Evolutionary conservation across 2,113 vertebrate genomes (phyloP).

Genomic region (Thomomys bottae): DNA sequence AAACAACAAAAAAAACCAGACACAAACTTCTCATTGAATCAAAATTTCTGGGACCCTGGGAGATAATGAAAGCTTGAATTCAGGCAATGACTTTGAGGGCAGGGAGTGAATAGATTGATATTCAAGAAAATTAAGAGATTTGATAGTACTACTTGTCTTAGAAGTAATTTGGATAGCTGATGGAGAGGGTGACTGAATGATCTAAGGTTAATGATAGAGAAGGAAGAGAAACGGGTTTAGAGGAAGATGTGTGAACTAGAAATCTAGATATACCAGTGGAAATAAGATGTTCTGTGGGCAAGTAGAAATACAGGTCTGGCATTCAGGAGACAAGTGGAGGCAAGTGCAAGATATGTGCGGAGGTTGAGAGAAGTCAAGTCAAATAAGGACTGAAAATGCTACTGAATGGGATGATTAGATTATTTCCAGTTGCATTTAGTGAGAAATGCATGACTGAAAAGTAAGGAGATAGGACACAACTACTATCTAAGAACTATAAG

Average conservation of each 20-base stretch:
- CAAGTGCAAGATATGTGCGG: not conserved
- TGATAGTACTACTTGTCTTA: slow-evolving; percentile 19
- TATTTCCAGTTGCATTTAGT: not conserved
- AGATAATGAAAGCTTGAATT: slow-evolving; percentile 34
- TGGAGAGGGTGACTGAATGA: not conserved
- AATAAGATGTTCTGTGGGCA: not conserved
- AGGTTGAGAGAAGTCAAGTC: not conserved
- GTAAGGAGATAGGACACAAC: not conserved
- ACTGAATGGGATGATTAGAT: not conserved
- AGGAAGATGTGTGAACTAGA: slow-evolving; percentile 21
- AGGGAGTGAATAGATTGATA: slow-evolving; percentile 11
- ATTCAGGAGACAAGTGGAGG: slow-evolving; percentile 5
- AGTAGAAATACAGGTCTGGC: not conserved
- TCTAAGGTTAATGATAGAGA: not conserved
- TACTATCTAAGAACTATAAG: not conserved
- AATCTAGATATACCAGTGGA: not conserved
- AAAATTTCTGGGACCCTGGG: not conserved
- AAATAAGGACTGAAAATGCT: slow-evolving; percentile 6
- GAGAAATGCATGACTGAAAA: not conserved
- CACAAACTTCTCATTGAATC: too few relatives aligned
- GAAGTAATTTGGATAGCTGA: not conserved
- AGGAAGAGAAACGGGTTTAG: slow-evolving; percentile 1
- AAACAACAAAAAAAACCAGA: too few relatives aligned
- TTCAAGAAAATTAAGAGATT: slow-evolving; percentile 38
- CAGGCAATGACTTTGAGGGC: not conserved